Evolutionary conservation across 2,113 vertebrate genomes (phyloP).

Genomic region (Erythrocercus mccallii): DNA sequence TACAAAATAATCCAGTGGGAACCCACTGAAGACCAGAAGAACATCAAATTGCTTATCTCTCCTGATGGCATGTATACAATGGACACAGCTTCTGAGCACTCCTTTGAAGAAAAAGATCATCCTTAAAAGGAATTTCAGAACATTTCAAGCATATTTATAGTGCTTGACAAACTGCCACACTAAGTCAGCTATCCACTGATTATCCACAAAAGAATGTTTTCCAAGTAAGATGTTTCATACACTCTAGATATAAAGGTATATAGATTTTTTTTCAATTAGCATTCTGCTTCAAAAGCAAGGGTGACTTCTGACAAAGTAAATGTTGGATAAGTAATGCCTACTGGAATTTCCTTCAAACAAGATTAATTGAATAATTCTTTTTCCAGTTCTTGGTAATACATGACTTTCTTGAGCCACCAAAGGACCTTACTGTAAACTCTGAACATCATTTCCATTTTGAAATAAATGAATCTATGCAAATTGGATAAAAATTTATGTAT

Average conservation of each 20-base stretch:
- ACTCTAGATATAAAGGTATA: not conserved
- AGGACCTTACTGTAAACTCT: not conserved
- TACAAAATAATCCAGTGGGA: not conserved
- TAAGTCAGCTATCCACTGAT: not conserved
- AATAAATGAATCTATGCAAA: not conserved
- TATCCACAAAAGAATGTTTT: not conserved
- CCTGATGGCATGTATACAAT: not conserved
- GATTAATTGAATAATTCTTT: not conserved
- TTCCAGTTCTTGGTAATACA: not conserved
- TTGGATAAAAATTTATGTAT: not conserved
- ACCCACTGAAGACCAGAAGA: not conserved
- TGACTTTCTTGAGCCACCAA: not conserved
- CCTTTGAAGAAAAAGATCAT: not conserved
- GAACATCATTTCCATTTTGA: not conserved
- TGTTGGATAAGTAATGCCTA: not conserved
- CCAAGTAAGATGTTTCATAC: not conserved
- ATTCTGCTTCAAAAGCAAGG: not conserved
- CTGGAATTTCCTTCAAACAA: not conserved
- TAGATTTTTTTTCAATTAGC: not conserved
- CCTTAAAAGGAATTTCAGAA: not conserved
- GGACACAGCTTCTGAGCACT: not conserved
- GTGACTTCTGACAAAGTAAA: not conserved
- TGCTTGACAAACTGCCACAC: not conserved
- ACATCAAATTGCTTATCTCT: not conserved
- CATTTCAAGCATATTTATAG: not conserved